Evolutionary conservation across 2,797 vertebrate species (phyloP).

Genomic region (Aphelocoma californica): DNA sequence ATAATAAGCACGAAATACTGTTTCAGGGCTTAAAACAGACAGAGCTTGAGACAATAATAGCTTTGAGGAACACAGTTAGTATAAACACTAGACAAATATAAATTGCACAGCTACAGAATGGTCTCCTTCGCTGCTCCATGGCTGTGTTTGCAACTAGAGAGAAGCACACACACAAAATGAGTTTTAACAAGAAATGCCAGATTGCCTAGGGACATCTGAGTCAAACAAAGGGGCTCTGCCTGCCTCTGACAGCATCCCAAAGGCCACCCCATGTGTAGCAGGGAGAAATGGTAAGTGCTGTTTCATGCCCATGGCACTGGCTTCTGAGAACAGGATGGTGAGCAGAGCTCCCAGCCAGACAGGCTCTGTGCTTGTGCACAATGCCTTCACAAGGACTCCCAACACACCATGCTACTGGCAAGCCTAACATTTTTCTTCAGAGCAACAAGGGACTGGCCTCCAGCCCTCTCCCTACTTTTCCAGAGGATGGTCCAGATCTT

Average conservation of each 20-base stretch:
- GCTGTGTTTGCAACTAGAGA: background rate
- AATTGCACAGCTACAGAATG: background rate
- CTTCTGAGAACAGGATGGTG: background rate
- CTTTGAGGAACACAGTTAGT: constrained; percentile 32
- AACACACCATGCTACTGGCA: background rate
- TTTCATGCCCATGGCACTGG: background rate
- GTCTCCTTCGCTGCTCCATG: background rate
- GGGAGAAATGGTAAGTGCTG: background rate
- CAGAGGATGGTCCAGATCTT: background rate
- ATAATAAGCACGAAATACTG: constrained; percentile 11
- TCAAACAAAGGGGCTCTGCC: background rate
- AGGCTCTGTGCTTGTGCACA: background rate
- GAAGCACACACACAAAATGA: background rate
- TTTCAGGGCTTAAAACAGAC: constrained; percentile 28
- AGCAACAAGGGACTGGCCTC: background rate
- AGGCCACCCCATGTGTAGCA: background rate
- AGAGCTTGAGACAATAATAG: background rate
- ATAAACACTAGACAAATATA: constrained; percentile 4
- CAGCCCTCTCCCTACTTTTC: background rate
- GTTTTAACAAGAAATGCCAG: background rate
- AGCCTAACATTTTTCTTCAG: background rate
- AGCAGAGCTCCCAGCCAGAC: background rate
- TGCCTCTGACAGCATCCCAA: background rate
- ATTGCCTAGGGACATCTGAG: background rate
- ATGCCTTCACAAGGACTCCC: background rate